Base-by-base conservation (phyloP, 2,797 vertebrate species). In the Sebastes iracundus region DNA sequence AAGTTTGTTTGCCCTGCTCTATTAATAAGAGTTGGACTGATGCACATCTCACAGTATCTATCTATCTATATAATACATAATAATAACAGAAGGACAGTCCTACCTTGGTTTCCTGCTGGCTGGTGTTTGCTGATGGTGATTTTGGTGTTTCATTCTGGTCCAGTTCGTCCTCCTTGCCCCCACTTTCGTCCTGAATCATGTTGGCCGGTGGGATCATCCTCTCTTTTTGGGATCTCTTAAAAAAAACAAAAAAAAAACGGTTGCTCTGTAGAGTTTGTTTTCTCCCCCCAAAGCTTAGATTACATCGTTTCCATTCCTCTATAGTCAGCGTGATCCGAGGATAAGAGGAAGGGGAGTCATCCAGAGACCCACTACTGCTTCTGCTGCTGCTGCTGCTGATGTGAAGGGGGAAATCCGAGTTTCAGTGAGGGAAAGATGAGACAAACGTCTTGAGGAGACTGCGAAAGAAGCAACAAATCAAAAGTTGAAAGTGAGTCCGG, bases 101-200 rank as follows among this genome's bases (percentile, higher is more conserved):
- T 94, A 96, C 96, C 96, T 96, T 96, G 52, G 95, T 96, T 86
- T 96, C 95, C 76, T 95, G 95, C 75, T 95, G 95, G 79, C 86
- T 92, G 85, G 81, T 70, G 42, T 81, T 93, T 4, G 89, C 83
- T 20, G 91, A 90, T 13, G 95, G 96, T 66, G 96, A 96, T 85
- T 93, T 91, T 10, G 95, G 96, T 28, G 87, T 84, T 25, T 95
- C 94, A 71, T 91, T 77, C 73, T 89, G 92, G 53, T 95, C 94
- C 80, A 58, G 88, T 58, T 93, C 93, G 75, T 92, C 94, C 87
- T 95, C 94, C 83, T 94, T 95, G 76, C 85, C 93, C 75, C 90
- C 91, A 82, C 92, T 93, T 72, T 95, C 94, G 80, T 95, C 95
- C 92, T 93, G 94, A 53, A 91, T 89, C 92, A 90, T 92, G 89